Percentiles rank a stretch among this genome's conserved stretches.
phyloP scores from a whole-genome alignment of 2,888 invertebrate genomes.

The Podabrus alpinus region DNA sequence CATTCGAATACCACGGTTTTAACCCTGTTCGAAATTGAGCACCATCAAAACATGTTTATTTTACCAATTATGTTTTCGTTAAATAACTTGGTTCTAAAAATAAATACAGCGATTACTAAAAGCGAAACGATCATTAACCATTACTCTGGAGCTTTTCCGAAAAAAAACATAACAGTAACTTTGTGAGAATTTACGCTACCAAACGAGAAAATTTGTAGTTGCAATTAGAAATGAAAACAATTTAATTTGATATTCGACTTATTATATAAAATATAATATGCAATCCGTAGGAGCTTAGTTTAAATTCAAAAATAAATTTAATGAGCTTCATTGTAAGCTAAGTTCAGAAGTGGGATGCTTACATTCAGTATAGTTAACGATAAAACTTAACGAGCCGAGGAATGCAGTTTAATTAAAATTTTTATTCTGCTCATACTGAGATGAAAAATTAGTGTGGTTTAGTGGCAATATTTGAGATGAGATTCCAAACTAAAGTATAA shows the following conservation, averaged over 20 bases:
- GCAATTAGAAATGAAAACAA: background rate
- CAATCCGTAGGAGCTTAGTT: too few relatives aligned
- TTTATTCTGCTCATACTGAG: background rate
- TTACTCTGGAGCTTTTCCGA: background rate
- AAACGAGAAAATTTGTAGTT: background rate
- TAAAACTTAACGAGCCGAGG: too few relatives aligned
- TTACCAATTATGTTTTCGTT: background rate
- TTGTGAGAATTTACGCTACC: background rate
- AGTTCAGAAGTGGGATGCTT: too few relatives aligned
- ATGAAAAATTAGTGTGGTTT: background rate
- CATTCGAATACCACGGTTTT: background rate
- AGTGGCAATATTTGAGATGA: too few relatives aligned
- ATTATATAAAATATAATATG: too few relatives aligned
- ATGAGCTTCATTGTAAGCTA: background rate
- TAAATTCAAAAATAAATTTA: too few relatives aligned
- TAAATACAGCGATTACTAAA: background rate
- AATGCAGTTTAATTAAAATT: background rate
- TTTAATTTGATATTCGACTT: too few relatives aligned
- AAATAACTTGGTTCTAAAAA: background rate
- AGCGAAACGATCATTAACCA: background rate
- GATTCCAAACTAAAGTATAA: background rate
- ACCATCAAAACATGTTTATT: background rate
- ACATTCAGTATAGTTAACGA: background rate
- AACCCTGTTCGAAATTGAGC: background rate
- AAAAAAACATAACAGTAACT: background rate